Evolutionary conservation across 1,140 invertebrate species (phyloP).

Genomic region (Dufourea novaeangliae): DNA sequence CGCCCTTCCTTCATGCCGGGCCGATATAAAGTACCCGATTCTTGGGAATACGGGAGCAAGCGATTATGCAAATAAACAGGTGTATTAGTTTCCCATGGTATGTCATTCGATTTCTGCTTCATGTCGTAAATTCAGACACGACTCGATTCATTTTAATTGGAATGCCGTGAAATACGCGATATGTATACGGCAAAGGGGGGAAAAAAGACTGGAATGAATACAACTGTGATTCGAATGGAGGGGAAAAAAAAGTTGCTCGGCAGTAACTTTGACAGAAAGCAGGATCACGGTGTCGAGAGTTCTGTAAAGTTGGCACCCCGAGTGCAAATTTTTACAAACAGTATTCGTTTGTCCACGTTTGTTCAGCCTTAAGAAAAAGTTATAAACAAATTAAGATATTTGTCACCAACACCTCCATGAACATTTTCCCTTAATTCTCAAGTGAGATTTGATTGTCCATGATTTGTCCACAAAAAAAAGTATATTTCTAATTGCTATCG

Average conservation of each 20-base stretch:
- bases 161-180: too few species aligned
- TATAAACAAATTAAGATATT: conserved; percentile 44
- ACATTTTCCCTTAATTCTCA: conserved; percentile 1
- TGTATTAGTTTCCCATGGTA: neutral
- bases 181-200: too few species aligned
- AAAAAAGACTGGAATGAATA: neutral
- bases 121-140: neutral
- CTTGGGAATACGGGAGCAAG: neutral
- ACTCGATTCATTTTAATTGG: too few species aligned
- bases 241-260: neutral
- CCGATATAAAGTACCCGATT: neutral
- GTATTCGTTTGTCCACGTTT: too few species aligned
- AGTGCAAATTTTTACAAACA: too few species aligned
- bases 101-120: neutral
- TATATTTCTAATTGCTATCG: conserved; percentile 19
- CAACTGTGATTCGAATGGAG: neutral
- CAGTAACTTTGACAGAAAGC: neutral
- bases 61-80: conserved; percentile 12
- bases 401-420: conserved; percentile 29
- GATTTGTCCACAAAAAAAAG: conserved; percentile 25
- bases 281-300: neutral
- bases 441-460: neutral
- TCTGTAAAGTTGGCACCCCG: too few species aligned
- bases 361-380: conserved; percentile 25
- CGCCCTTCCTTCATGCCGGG: neutral